These are phyloP conservation scores for Wasmannia auropunctata DNA, from an alignment of 1,140 invertebrate species.

Conservation along the genomic window DNA sequence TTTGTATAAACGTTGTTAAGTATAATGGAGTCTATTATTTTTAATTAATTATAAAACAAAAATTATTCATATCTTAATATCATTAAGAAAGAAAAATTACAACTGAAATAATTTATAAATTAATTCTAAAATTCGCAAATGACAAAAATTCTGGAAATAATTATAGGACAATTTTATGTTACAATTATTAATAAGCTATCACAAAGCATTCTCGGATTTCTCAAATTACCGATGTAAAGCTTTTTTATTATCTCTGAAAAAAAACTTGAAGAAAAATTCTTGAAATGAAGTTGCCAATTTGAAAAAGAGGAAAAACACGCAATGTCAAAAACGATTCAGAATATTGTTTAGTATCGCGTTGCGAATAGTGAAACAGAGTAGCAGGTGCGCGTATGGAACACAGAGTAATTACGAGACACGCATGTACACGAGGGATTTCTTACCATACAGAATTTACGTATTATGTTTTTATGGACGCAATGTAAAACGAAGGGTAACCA, in stretches of 20 bases:
- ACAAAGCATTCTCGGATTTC: too few relatives aligned
- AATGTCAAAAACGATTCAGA: not conserved
- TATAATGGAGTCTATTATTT: not conserved
- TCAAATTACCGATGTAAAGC: too few relatives aligned
- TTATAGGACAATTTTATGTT: not conserved
- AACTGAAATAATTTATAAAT: not conserved
- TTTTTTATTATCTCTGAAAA: not conserved
- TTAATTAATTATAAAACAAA: not conserved
- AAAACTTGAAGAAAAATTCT: not conserved
- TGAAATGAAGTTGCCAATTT: not conserved
- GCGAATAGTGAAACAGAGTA: not conserved
- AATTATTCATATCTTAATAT: not conserved
- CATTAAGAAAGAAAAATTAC: not conserved
- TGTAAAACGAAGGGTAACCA: not conserved
- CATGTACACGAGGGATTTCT: constrained; percentile 15
- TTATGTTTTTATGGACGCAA: constrained; percentile 4
- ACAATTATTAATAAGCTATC: not conserved
- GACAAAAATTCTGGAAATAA: not conserved
- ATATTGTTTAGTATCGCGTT: not conserved
- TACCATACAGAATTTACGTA: constrained; percentile 4
- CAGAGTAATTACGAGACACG: constrained; percentile 2
- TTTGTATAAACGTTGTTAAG: too few relatives aligned
- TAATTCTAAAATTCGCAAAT: not conserved
- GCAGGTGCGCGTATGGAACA: constrained; percentile 14
- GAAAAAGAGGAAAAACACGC: not conserved